Evolutionary conservation across 1,140 invertebrate species (phyloP), one percentile per base, ranked within the genome.

Genomic region (Drosophila triauraria): DNA sequence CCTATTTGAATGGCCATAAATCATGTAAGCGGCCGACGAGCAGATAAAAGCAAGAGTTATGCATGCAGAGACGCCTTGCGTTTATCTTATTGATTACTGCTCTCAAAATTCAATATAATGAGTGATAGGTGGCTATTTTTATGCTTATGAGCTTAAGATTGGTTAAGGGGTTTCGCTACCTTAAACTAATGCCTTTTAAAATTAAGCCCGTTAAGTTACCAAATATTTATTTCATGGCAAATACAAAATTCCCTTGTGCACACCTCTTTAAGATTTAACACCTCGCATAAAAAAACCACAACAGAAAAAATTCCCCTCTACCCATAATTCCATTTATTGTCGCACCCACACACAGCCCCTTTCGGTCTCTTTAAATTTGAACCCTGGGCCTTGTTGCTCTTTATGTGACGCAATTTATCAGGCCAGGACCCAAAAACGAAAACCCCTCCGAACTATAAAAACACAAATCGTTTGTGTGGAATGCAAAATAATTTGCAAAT

Each of bases 401-500:
- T 64, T 69, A 42, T 70, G 58, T 43, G 59, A 5, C 50, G 43
- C 67, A 76, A 83, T 87, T 84, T 88, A 62, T 88, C 72, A 76
- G 75, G 46, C 27, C n/a, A 30, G 63, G 25, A 57, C 65, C 59
- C 20, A 32, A 80, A 35, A 15, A 42, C 23, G 32, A 30, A 30
- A 69, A 67, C 40, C 54, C 64, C 54, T 62, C 25, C 47, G 40
- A 56, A 76, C 65, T 54, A 88, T 77, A 82, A 86, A 78, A 80
- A 76, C 69, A 71, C 64, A 87, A 86, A 75, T 87, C 83, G 75
- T 48, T 78, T 75, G 61, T 67, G 71, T 68, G 82, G 57, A 78
- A 78, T 63, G 68, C 58, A 74, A 82, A 82, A 82, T 82, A 74
- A 82, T 82, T 82, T 82, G 74, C 69, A 56, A 71, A 69, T 69